phyloP scores from a whole-genome alignment of 2,113 vertebrate species.

The Andinoacara biseriatus region DNA sequence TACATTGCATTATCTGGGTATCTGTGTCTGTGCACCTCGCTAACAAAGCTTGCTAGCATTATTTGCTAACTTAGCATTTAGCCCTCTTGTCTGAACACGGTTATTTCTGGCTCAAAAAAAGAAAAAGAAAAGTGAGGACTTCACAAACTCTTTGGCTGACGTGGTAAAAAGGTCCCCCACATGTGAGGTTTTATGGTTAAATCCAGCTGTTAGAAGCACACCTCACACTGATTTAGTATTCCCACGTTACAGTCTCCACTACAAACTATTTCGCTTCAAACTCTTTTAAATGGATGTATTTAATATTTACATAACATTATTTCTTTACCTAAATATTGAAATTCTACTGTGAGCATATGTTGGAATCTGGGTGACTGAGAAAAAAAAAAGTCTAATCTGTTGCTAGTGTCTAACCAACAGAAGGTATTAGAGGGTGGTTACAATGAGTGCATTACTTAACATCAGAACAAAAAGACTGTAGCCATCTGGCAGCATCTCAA shows the following conservation, averaged over 20 bases:
- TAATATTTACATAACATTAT: not conserved
- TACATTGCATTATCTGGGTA: too few relatives aligned
- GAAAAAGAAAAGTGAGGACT: too few relatives aligned
- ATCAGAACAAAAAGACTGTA: slow-evolving; percentile 5
- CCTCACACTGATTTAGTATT: too few relatives aligned
- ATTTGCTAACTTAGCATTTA: too few relatives aligned
- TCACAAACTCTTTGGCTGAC: too few relatives aligned
- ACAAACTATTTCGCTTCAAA: not conserved
- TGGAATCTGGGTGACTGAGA: not conserved
- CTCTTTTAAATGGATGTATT: not conserved
- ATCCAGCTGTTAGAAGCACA: not conserved
- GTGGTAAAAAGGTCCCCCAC: not conserved
- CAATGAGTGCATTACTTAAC: not conserved
- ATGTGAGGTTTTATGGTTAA: not conserved
- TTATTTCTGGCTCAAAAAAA: too few relatives aligned
- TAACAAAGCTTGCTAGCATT: too few relatives aligned
- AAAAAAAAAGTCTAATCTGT: accelerated
- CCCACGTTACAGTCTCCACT: not conserved
- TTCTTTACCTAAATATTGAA: not conserved
- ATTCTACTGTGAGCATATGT: not conserved
- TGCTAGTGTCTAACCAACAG: not conserved
- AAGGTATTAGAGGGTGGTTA: not conserved
- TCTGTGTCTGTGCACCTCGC: too few relatives aligned
- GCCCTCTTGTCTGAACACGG: too few relatives aligned
- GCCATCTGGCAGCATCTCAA: slow-evolving; percentile 17